Evolutionary conservation across 2,797 vertebrate species (phyloP).

Genomic region (Lagocephalus sceleratus): DNA sequence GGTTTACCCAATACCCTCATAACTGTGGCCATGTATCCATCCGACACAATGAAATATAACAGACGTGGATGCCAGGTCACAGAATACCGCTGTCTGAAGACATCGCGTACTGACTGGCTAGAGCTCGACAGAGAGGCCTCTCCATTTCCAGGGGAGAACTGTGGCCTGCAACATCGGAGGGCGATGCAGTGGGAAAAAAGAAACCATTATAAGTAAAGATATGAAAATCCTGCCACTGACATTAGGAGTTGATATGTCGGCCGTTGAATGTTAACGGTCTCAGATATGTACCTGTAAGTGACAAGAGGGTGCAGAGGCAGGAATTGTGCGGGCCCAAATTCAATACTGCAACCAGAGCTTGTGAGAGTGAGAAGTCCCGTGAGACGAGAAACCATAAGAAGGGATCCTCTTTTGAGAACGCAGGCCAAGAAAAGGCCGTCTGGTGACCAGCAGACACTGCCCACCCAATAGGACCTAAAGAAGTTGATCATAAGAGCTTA

Average conservation of each 20-base stretch:
- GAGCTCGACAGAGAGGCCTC: constrained; percentile 82
- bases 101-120: constrained; percentile 81
- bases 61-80: constrained; percentile 86
- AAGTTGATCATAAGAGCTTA: background rate
- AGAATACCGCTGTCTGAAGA: constrained; percentile 88
- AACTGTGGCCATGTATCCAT: constrained; percentile 92
- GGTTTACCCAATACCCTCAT: constrained; percentile 74
- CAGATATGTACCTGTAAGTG: constrained; percentile 82
- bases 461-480: constrained; percentile 93
- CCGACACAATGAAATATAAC: constrained; percentile 88
- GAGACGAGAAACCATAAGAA: constrained; percentile 85
- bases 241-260: no score
- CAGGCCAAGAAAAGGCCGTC: constrained; percentile 89
- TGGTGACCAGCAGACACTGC: constrained; percentile 86
- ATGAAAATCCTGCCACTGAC: no score
- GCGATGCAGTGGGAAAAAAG: background rate
- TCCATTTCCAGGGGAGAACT: constrained; percentile 51
- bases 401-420: constrained; percentile 90
- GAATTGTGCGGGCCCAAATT: constrained; percentile 94
- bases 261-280: background rate
- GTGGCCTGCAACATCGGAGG: constrained; percentile 68
- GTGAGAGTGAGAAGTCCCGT: constrained; percentile 85
- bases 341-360: constrained; percentile 87
- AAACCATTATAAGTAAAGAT: no score
- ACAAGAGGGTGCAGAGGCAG: constrained; percentile 94